Base-by-base conservation (phyloP, 2,797 vertebrate genomes). In the Prunella strophiata region DNA sequence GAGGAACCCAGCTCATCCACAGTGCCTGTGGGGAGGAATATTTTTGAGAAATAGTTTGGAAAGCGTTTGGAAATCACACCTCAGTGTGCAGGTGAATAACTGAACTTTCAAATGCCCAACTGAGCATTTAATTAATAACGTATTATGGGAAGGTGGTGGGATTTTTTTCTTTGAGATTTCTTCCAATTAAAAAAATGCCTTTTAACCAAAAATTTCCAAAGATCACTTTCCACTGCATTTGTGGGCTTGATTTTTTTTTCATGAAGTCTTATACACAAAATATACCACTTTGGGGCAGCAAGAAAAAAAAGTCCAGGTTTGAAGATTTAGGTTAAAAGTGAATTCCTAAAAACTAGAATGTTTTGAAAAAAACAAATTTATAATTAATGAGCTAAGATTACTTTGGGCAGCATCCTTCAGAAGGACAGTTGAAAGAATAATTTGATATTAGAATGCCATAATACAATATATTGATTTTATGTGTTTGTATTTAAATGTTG, bases 181-280 rank as follows among this genome's bases (percentile, higher is more conserved):
- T 68, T 72, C 55, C 11, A 71, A n/a, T 59, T 58, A 34, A 93
- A 92, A 86, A 86, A 66, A 38, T 32, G 1, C 5, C 8, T 82
- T 77, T 83, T n/a, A 22, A 15, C 1, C 1, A 1, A 40, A 72
- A 71, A 34, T 14, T 58, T 45, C 30, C 1, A 3, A 0, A 27
- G 2, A n/a, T 16, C 7, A 3, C 2, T 75, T 77, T 81, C 42
- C 3, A 15, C 7, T 22, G 7, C 7, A 2, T n/a, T 65, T 61
- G 9, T 55, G 57, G 32, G 13, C 0, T 0, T 13, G 32, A 73
- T 2, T 32, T 23, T 38, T 71, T 65, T 68, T 8, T 30, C 34
- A 32, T 38, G 2, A 73, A 34, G 8, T 13, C 5, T 59, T 57
- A 22, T 6, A 50, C 1, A 1, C 10, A 70, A 91, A 86, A 66